Evolutionary conservation across 92 coral and sea anemone species (phyloP).

Genomic region (Parazoanthus darwini): DNA sequence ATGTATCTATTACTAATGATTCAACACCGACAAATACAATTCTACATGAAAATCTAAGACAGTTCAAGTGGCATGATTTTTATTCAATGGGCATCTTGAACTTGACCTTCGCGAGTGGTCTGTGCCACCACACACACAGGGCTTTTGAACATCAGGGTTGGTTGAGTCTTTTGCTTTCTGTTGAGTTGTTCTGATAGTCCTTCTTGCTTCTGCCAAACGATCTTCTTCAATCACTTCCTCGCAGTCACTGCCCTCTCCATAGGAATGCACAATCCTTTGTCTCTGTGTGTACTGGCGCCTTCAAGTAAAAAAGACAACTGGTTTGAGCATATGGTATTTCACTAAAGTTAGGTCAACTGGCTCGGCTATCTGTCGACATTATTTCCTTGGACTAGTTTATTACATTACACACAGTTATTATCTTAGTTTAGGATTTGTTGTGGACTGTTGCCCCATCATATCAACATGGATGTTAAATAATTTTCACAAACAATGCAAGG

Average conservation of each 20-base stretch:
- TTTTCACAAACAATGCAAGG: no score
- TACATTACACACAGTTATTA: neutral
- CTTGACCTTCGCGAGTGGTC: slow-evolving; percentile 11
- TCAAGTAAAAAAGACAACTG: neutral
- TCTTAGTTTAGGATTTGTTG: neutral
- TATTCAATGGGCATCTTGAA: slow-evolving; percentile 13
- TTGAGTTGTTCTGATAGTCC: no score
- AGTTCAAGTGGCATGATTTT: neutral
- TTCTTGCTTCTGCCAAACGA: neutral
- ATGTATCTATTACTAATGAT: no score
- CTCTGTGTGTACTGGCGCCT: slow-evolving; percentile 30
- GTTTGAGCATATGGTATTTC: neutral
- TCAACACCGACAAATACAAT: no score
- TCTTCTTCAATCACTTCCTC: slow-evolving; percentile 19
- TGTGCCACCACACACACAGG: slow-evolving; percentile 21
- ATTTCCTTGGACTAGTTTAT: neutral
- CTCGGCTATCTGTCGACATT: no score
- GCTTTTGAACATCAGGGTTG: neutral
- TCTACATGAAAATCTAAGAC: no score
- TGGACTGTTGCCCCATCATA: neutral
- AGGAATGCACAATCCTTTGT: slow-evolving; percentile 11
- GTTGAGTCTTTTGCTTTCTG: no score
- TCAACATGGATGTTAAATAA: neutral
- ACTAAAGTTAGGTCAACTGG: neutral
- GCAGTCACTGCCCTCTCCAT: neutral